phyloP scores from a whole-genome alignment of 1,140 invertebrate species.

The Spodoptera litura region DNA sequence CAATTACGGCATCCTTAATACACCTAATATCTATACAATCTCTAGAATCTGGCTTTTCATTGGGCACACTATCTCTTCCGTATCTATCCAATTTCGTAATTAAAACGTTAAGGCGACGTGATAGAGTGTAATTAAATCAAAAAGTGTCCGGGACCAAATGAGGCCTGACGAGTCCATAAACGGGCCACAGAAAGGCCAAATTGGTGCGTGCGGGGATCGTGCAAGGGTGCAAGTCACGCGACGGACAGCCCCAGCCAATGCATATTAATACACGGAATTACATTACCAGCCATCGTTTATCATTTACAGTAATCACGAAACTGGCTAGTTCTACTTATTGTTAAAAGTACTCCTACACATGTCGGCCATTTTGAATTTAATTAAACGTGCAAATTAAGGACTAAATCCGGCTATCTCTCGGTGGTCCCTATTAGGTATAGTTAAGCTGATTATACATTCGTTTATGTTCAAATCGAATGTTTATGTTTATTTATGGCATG shows the following conservation, averaged over 20 bases:
- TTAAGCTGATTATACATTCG: not conserved
- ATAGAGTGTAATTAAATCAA: conserved; percentile 44
- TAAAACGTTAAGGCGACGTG: conserved; percentile 17
- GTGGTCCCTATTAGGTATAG: not conserved
- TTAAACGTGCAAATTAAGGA: not conserved
- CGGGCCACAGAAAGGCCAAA: conserved; percentile 59
- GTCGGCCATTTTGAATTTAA: not conserved
- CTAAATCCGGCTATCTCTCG: not conserved
- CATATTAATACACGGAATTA: conserved; percentile 54
- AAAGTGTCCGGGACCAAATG: conserved; percentile 26
- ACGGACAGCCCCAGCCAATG: conserved; percentile 56
- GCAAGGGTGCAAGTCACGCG: conserved; percentile 62
- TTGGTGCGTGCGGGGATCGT: conserved; percentile 65
- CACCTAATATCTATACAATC: not conserved
- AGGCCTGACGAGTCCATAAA: conserved; percentile 51
- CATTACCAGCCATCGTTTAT: conserved; percentile 41
- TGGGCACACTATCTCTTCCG: not conserved
- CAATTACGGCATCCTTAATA: too few relatives aligned
- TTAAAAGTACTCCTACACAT: conserved; percentile 13
- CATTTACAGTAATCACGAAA: conserved; percentile 39
- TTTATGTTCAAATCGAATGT: conserved; percentile 1
- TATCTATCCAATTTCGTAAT: conserved; percentile 34
- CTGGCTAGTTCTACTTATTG: conserved; percentile 1
- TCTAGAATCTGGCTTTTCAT: not conserved
- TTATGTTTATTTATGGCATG: not conserved